Evolutionary conservation across 2,888 invertebrate species (phyloP).

Genomic region (Candidula unifasciata): DNA sequence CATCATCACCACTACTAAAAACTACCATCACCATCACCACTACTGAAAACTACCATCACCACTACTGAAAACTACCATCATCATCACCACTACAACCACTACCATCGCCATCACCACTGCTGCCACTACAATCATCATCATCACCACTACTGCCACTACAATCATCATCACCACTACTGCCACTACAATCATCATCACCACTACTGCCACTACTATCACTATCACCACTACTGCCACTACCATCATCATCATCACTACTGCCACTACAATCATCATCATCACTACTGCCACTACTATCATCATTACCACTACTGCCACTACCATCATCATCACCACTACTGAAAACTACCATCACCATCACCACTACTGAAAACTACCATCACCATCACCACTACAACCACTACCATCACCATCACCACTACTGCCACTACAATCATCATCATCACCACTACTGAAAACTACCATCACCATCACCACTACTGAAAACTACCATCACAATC

Average conservation of each 20-base stretch:
- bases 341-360: background rate
- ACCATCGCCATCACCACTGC: constrained; percentile 15
- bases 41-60: too few relatives aligned
- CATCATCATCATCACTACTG: constrained; percentile 17
- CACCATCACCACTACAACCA: background rate
- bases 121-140: constrained; percentile 25
- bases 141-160: constrained; percentile 32
- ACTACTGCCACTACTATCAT: background rate
- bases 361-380: too few relatives aligned
- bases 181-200: constrained; percentile 20
- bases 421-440: constrained; percentile 15
- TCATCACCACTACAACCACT: constrained; percentile 26
- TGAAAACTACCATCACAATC: constrained; percentile 27
- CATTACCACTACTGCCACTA: background rate
- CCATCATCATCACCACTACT: background rate
- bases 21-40: background rate
- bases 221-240: constrained; percentile 32
- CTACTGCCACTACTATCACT: constrained; percentile 35
- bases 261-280: background rate
- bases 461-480: constrained; percentile 26
- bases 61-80: too few relatives aligned
- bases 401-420: background rate
- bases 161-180: constrained; percentile 25
- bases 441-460: constrained; percentile 34
- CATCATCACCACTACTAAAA: constrained; percentile 19